A percentile compares a stretch with the other conserved stretches of the same genome.
These are phyloP conservation scores for Ictidomys tridecemlineatus DNA, from an alignment of 2,113 vertebrate species.

Conservation along the genomic window DNA sequence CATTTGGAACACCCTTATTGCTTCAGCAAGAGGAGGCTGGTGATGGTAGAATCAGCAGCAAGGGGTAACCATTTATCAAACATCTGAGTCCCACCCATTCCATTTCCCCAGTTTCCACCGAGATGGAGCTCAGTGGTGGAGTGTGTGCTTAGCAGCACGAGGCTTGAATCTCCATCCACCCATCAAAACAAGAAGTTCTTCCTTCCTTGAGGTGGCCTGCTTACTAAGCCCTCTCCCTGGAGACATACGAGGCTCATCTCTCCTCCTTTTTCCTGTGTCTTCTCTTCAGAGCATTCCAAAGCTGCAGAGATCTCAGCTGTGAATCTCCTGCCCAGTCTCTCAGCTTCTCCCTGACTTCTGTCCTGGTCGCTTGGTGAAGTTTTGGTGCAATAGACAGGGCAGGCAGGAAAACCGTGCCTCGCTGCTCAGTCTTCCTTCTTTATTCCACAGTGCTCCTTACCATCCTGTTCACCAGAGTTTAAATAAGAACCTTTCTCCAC, in stretches of 20 bases:
- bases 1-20: background rate
- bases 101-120: background rate
- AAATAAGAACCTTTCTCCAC: background rate
- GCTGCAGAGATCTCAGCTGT: background rate
- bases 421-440: background rate
- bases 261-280: background rate
- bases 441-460: background rate
- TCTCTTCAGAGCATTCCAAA: background rate
- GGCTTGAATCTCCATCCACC: background rate
- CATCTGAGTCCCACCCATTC: background rate
- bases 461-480: background rate
- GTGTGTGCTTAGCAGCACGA: background rate
- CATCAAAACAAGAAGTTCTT: background rate
- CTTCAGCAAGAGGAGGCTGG: background rate
- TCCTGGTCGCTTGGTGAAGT: background rate
- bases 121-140: no score
- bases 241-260: background rate
- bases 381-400: no score
- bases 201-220: background rate
- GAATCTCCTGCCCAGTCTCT: background rate
- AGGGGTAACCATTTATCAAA: background rate
- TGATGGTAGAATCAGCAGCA: background rate
- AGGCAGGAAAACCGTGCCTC: background rate
- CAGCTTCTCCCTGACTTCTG: constrained; percentile 31
- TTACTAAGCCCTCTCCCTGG: rapidly evolving